Base-by-base conservation (phyloP, 1,140 invertebrate genomes). In the Leguminivora glycinivorella region DNA sequence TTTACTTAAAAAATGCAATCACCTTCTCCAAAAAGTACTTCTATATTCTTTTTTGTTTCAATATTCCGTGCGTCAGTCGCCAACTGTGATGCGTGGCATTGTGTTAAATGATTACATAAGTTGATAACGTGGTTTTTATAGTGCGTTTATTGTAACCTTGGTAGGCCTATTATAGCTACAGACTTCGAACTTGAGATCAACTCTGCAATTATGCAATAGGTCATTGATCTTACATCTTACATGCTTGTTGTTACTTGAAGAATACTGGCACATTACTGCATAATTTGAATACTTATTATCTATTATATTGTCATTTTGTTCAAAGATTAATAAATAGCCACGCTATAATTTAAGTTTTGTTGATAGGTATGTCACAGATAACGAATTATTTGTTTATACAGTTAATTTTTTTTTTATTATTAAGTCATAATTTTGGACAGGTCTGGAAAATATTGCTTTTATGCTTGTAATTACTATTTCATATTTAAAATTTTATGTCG, bases 71-170 rank as follows among this genome's bases (percentile, higher is more conserved):
- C n/a, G 4, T 17, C 14, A 52, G 47, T 6, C 47, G 6, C 4
- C 2, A 52, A 19, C 47, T 52, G 7, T n/a, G 47, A 52, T 52
- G 47, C 47, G 6, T 19, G 22, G 22, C 19, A 52, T 9, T 52
- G 47, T 22, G 6, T 19, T n/a, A 52, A 52, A 52, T 52, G 19
- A 10, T 52, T 52, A 52, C n/a, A 2, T 52, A 22, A 22, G 19
- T 52, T 22, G 19, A 52, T 52, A 52, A 52, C 47, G 7, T 1
- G 47, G 17, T 19, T 52, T 52, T 22, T 52, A 52, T 52, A 52
- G 17, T 17, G 47, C 47, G 47, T n/a, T 52, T 22, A 52, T 52
- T 9, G n/a, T 52, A 52, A 52, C 47, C 47, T 52, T 52, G n/a
- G 19, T 52, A 22, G 19, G 17, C 47, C 0, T 52, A n/a, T 52